Conservation (phyloP, 1,140 invertebrate genomes). For the Nebria ingens region DNA sequence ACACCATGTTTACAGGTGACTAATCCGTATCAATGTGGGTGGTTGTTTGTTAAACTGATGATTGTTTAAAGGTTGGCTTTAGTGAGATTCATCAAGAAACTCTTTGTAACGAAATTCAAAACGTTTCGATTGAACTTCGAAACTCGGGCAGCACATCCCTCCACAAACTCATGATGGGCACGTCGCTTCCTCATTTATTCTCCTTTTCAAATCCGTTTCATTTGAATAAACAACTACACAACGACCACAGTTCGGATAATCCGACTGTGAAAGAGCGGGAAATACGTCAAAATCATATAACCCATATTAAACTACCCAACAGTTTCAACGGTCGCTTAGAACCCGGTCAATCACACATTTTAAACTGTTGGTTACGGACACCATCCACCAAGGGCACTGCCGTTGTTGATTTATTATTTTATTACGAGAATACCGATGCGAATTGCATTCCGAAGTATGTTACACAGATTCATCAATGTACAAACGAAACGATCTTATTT, state of each 20-base stretch:
- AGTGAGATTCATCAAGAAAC: conserved; percentile 55
- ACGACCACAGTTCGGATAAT: conserved; percentile 26
- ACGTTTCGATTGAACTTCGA: conserved; percentile 52
- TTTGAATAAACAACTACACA: neutral
- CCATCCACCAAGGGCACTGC: conserved; percentile 51
- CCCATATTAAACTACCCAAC: conserved; percentile 35
- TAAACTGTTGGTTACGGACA: conserved; percentile 57
- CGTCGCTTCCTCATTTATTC: conserved; percentile 57
- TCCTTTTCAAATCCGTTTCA: conserved; percentile 25
- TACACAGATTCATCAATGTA: conserved; percentile 8
- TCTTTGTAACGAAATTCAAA: conserved; percentile 62
- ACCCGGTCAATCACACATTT: conserved; percentile 43
- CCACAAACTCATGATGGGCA: conserved; percentile 53
- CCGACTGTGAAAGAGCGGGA: conserved; percentile 36
- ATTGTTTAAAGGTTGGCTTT: conserved; percentile 62
- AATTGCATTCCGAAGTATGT: conserved; percentile 37
- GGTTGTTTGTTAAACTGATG: no score
- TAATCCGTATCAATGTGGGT: conserved; percentile 11
- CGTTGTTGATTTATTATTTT: conserved; percentile 57
- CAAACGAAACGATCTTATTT: conserved; percentile 13
- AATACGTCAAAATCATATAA: conserved; percentile 39
- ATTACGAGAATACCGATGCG: conserved; percentile 50
- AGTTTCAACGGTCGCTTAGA: conserved; percentile 34
- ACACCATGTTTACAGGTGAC: conserved; percentile 62
- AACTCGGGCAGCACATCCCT: conserved; percentile 58